Base-by-base conservation (phyloP, 2,888 invertebrate genomes). In the Toxonevra muliebris region DNA sequence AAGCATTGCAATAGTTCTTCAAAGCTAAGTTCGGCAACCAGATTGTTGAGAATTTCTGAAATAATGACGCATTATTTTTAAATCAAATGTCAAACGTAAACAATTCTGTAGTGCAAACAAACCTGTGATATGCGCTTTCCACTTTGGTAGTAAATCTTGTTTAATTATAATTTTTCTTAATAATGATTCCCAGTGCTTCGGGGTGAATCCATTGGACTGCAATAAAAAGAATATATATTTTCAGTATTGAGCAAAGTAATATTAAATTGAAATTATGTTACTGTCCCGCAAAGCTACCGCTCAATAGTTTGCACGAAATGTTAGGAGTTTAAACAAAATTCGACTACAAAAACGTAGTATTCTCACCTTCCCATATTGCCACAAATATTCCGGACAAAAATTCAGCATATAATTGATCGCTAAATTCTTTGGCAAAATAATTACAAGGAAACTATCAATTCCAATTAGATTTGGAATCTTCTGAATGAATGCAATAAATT, bases 301-400 rank as follows among this genome's bases (percentile, higher is more conserved):
- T n/a, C 30, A 30, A 30, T 30, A 30, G 30, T 30, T 30, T 30
- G 30, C 17, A 40, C 8, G 20, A 11, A 30, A 19, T 10, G 41
- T 2, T 15, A 19, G 17, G 1, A 17, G 11, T 55, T 41, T 12
- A 40, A 13, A 3, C 42, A 8, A 42, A 19, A 53, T 30, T 30
- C 30, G 30, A 30, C 3, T 30, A 2, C 30, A 30, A 30, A 30
- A 4, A 30, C 7, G 30, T 30, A 30, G 7, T 11, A 17, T 15
- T n/a, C 71, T 79, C 79, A 90, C 91, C 87, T 90, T 90, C 58
- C 89, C 90, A 80, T 89, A 91, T 66, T 89, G 88, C 72, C 90
- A 83, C 42, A 91, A 79, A 76, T 88, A 89, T 73, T 88, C 88
- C 0, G 91, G 90, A 73, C 88, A 89, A 66, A 87, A 86, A 43